These are phyloP conservation scores for Cryptotermes secundus DNA, from an alignment of 1,140 invertebrate species.

Conservation along the genomic window DNA sequence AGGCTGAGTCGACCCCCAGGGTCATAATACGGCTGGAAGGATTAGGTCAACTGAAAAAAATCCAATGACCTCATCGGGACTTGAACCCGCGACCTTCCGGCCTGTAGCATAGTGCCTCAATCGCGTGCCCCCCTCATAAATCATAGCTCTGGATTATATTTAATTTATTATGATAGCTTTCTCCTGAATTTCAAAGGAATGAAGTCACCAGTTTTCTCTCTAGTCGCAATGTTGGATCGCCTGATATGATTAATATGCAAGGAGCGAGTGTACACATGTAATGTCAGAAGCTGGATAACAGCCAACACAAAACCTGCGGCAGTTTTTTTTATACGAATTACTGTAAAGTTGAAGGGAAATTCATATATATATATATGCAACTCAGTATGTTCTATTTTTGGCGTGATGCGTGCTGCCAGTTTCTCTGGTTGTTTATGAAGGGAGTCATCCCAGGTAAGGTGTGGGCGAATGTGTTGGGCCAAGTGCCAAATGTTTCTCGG, in stretches of 20 bases:
- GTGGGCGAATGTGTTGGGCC: neutral
- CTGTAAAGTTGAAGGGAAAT: neutral
- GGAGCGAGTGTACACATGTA: neutral
- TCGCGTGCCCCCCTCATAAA: too few relatives aligned
- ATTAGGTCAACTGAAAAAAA: too few relatives aligned
- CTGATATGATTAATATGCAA: neutral
- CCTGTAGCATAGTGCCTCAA: too few relatives aligned
- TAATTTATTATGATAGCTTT: neutral
- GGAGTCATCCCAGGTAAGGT: neutral
- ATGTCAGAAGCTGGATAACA: neutral
- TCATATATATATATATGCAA: neutral
- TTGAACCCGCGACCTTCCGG: too few relatives aligned
- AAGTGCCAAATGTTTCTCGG: neutral
- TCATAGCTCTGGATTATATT: too few relatives aligned
- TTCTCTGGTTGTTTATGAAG: neutral
- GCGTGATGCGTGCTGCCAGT: neutral
- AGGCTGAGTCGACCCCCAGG: too few relatives aligned
- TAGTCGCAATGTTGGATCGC: neutral
- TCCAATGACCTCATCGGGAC: too few relatives aligned
- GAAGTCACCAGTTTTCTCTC: neutral
- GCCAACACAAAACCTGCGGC: neutral
- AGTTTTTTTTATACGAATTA: neutral
- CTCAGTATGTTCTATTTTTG: neutral
- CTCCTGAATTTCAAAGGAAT: neutral
- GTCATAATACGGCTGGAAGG: too few relatives aligned